Conservation (phyloP, 2,888 invertebrate species). For the Andrena fulva region DNA sequence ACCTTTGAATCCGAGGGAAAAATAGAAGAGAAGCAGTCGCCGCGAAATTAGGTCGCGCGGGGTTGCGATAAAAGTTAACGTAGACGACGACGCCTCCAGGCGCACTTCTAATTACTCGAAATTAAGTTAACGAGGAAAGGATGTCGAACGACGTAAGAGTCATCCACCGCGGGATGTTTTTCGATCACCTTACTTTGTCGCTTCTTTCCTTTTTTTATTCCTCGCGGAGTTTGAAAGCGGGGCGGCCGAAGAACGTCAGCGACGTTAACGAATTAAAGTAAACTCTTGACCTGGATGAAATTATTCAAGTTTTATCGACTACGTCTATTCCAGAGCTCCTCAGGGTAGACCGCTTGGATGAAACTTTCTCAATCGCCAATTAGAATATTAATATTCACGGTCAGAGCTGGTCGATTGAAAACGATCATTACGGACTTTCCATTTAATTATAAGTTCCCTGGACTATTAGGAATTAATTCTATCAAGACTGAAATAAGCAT, state of each 20-base stretch:
- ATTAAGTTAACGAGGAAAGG: constrained; percentile 57
- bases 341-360: neutral
- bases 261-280: constrained; percentile 13
- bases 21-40: constrained; percentile 41
- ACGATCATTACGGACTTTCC: too few relatives aligned
- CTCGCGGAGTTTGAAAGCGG: constrained; percentile 3
- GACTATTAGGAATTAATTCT: too few relatives aligned
- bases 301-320: neutral
- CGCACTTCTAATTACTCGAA: constrained; percentile 51
- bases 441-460: too few relatives aligned
- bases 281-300: neutral
- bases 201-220: neutral
- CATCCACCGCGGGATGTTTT: constrained; percentile 24
- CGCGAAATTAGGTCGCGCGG: constrained; percentile 62
- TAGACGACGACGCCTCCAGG: constrained; percentile 20
- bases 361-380: neutral
- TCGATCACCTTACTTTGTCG: constrained; percentile 24
- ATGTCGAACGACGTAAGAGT: constrained; percentile 46
- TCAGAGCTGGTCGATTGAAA: neutral
- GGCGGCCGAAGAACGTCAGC: constrained; percentile 4
- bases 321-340: neutral
- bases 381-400: constrained; percentile 2
- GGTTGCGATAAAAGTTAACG: constrained; percentile 41
- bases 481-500: neutral
- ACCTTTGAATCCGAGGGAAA: constrained; percentile 8